Evolutionary conservation across 2,888 invertebrate species (phyloP).

Genomic region (Eubasilissa splendida): DNA sequence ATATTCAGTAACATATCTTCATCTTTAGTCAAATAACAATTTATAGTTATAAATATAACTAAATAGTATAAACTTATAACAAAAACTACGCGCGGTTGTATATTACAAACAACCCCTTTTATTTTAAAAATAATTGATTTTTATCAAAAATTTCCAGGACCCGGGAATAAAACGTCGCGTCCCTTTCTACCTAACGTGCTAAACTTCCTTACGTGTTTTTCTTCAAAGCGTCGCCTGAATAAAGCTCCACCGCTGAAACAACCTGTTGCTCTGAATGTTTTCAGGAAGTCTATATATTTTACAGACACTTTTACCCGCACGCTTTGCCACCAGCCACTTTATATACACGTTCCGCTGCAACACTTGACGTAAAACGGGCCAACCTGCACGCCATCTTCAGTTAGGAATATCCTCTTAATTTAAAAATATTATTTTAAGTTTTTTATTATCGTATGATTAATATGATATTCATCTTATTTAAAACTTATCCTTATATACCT

Average conservation of each 20-base stretch:
- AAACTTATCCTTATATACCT: too few relatives aligned
- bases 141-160: not conserved
- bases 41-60: too few relatives aligned
- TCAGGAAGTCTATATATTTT: slow-evolving; percentile 48
- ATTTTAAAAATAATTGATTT: too few relatives aligned
- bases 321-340: slow-evolving; percentile 42
- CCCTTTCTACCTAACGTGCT: slow-evolving; percentile 6
- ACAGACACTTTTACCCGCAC: slow-evolving; percentile 47
- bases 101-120: too few relatives aligned
- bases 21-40: too few relatives aligned
- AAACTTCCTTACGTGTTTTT: slow-evolving; percentile 21
- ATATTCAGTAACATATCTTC: too few relatives aligned
- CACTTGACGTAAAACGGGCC: slow-evolving; percentile 21
- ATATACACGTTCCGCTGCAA: slow-evolving; percentile 37
- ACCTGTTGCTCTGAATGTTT: slow-evolving; percentile 42
- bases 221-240: slow-evolving; percentile 14
- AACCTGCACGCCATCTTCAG: slow-evolving; percentile 19
- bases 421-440: too few relatives aligned
- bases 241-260: slow-evolving; percentile 8
- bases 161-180: not conserved
- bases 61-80: too few relatives aligned
- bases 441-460: too few relatives aligned
- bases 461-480: too few relatives aligned
- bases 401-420: too few relatives aligned
- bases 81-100: too few relatives aligned